Conservation (phyloP, 2,888 invertebrate species). For the Muschampia plurimacula region DNA sequence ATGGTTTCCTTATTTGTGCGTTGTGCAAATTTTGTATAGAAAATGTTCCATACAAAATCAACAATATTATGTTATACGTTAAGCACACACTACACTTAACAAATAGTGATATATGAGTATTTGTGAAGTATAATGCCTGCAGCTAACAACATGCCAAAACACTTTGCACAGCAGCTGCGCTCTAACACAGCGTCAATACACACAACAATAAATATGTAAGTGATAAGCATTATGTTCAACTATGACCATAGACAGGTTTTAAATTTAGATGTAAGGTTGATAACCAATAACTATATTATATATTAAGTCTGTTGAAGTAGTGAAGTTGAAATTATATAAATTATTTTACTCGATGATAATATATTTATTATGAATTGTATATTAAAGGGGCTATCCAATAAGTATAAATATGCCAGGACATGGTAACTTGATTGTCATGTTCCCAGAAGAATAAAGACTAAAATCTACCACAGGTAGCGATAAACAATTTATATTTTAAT, state of each 20-base stretch:
- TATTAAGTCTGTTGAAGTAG: slow-evolving; percentile 35
- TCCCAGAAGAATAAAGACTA: slow-evolving; percentile 3
- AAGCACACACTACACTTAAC: not conserved
- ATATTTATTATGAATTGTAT: slow-evolving; percentile 22
- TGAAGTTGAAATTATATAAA: slow-evolving; percentile 12
- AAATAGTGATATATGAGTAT: not conserved
- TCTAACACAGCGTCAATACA: not conserved
- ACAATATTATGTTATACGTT: not conserved
- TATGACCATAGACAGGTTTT: not conserved
- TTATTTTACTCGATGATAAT: slow-evolving; percentile 17
- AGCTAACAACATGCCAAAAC: not conserved
- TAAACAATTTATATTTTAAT: not conserved
- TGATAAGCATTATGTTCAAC: not conserved
- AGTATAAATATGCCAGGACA: slow-evolving; percentile 22
- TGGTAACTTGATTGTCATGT: slow-evolving; percentile 17
- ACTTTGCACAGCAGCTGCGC: not conserved
- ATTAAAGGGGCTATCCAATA: slow-evolving; percentile 20
- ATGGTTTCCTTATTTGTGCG: too few species aligned
- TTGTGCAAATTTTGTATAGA: too few species aligned
- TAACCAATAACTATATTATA: not conserved
- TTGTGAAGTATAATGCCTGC: not conserved
- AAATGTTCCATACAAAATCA: too few species aligned
- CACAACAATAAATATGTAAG: not conserved
- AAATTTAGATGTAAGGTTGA: not conserved
- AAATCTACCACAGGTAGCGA: not conserved